Conservation (phyloP, 1,140 invertebrate species). For the Helicoverpa zea region DNA sequence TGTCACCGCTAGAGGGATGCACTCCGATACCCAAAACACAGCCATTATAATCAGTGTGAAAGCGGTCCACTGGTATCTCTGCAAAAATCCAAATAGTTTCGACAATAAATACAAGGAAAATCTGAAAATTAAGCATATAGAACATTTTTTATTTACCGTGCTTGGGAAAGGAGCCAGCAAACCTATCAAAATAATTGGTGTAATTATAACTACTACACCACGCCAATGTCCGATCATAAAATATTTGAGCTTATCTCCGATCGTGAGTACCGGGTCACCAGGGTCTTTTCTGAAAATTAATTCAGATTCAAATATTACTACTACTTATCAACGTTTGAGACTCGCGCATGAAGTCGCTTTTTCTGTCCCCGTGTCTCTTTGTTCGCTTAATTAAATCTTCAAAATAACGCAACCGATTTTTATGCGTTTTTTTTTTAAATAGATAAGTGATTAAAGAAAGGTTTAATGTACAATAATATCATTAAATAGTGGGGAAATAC, state of each 20-base stretch:
- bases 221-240: slow-evolving; percentile 48
- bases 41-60: slow-evolving; percentile 90
- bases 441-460: no score
- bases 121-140: neutral
- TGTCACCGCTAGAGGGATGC: slow-evolving; percentile 89
- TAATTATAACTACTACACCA: slow-evolving; percentile 49
- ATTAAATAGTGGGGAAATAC: no score
- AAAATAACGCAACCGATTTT: no score
- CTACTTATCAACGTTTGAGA: no score
- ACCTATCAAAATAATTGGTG: slow-evolving; percentile 56
- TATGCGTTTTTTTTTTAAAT: no score
- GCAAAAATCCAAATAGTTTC: slow-evolving; percentile 38
- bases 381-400: no score
- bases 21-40: slow-evolving; percentile 90
- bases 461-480: no score
- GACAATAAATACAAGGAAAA: neutral
- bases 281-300: no score
- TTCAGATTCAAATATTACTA: no score
- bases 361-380: no score
- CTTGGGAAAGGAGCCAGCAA: slow-evolving; percentile 49
- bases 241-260: slow-evolving; percentile 43
- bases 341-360: no score
- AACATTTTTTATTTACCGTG: slow-evolving; percentile 36
- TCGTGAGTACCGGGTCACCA: neutral
- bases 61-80: slow-evolving; percentile 82